These are phyloP conservation scores for Haemorhous mexicanus DNA, from an alignment of 2,113 vertebrate species.

Conservation along the genomic window DNA sequence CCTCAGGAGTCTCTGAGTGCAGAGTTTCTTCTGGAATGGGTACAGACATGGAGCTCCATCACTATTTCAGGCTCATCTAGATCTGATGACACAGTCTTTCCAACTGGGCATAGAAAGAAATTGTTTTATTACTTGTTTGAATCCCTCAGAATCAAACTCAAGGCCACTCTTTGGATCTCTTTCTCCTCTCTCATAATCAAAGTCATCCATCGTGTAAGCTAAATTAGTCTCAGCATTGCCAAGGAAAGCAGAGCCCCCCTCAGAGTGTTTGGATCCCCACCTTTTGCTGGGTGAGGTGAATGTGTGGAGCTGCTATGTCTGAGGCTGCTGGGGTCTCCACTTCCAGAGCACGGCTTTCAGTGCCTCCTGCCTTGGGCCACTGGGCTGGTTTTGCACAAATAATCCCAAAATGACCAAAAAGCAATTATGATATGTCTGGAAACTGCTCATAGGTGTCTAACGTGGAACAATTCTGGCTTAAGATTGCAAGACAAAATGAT, in stretches of 20 bases:
- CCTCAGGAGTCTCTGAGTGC: neutral
- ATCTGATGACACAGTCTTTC: neutral
- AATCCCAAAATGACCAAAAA: neutral
- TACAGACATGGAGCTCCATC: neutral
- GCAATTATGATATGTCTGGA: neutral
- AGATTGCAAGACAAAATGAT: neutral
- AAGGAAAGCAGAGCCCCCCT: neutral
- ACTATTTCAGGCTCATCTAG: neutral
- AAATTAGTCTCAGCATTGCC: neutral
- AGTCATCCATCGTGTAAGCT: neutral
- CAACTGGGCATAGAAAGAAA: neutral
- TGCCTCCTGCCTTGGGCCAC: neutral
- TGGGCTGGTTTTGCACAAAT: neutral
- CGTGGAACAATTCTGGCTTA: neutral
- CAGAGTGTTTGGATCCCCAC: neutral
- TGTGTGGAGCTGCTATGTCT: neutral
- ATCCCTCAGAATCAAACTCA: neutral
- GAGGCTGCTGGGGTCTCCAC: neutral
- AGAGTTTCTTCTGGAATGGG: neutral
- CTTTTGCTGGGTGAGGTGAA: neutral
- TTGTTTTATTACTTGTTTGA: neutral
- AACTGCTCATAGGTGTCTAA: neutral
- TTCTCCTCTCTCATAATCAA: neutral
- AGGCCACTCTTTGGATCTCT: neutral
- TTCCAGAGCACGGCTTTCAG: fast-evolving